Conservation (phyloP, 2,113 vertebrate genomes). For the Patagioenas fasciata region DNA sequence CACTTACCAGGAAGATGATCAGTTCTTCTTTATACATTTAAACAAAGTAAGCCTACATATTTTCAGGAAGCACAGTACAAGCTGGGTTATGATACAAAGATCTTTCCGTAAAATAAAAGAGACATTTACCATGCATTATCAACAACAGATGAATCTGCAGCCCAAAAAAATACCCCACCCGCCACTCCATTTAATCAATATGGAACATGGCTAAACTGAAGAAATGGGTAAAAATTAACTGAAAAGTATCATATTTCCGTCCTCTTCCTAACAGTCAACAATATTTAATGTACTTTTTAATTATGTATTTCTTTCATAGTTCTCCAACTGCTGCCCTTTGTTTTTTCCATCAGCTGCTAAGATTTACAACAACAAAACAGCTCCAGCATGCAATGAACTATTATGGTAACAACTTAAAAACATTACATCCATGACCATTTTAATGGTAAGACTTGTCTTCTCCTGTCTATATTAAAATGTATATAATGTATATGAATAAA, state of each 20-base stretch:
- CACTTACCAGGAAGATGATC: neutral
- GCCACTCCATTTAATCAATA: neutral
- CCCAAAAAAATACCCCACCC: neutral
- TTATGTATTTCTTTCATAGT: neutral
- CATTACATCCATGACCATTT: neutral
- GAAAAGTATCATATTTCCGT: neutral
- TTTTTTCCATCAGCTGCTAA: neutral
- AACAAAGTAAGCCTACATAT: neutral
- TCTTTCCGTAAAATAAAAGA: neutral
- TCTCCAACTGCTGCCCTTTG: neutral
- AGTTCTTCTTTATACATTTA: neutral
- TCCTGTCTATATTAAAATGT: constrained; percentile 25
- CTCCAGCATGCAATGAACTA: neutral
- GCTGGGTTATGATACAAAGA: neutral
- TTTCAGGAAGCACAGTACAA: neutral
- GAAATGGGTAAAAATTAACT: neutral
- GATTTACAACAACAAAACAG: neutral
- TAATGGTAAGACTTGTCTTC: constrained; percentile 17
- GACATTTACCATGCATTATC: neutral
- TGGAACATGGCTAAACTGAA: neutral
- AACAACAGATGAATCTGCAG: neutral
- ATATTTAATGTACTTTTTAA: neutral
- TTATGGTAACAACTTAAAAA: constrained; percentile 35
- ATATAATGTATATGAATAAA: constrained; percentile 35
- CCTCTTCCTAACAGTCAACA: neutral